phyloP scores from a whole-genome alignment of 2,888 invertebrate genomes.

The Melinaea marsaeus region DNA sequence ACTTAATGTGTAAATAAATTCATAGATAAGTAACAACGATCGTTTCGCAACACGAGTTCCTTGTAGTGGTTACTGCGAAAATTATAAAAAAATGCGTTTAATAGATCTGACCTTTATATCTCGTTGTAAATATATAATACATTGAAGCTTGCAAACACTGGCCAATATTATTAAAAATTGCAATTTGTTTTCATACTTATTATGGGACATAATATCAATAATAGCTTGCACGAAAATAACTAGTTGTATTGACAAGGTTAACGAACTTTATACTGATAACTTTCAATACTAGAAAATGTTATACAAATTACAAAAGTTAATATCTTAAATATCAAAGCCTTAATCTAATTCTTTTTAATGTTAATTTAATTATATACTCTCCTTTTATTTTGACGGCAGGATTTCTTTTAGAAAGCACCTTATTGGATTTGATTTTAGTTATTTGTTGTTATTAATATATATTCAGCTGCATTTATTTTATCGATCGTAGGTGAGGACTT shows the following conservation, averaged over 20 bases:
- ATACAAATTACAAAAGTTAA: no score
- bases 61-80: conserved; percentile 8
- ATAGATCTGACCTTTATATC: conserved; percentile 7
- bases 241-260: no score
- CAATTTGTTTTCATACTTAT: background rate
- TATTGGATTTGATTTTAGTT: background rate
- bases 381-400: no score
- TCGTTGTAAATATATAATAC: background rate
- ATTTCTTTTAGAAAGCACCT: no score
- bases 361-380: background rate
- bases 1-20: conserved; percentile 25
- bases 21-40: conserved; percentile 6
- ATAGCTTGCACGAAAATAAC: no score
- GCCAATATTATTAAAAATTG: background rate
- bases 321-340: no score
- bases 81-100: conserved; percentile 7
- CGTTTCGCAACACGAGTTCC: conserved; percentile 8
- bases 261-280: no score
- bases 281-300: no score
- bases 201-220: no score
- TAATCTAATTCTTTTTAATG: no score
- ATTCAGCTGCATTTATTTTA: conserved; percentile 16
- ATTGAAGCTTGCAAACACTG: background rate
- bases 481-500: conserved; percentile 11
- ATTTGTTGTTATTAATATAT: conserved; percentile 4